These are phyloP conservation scores for Hyalella azteca DNA, from an alignment of 2,888 invertebrate genomes.

Conservation along the genomic window DNA sequence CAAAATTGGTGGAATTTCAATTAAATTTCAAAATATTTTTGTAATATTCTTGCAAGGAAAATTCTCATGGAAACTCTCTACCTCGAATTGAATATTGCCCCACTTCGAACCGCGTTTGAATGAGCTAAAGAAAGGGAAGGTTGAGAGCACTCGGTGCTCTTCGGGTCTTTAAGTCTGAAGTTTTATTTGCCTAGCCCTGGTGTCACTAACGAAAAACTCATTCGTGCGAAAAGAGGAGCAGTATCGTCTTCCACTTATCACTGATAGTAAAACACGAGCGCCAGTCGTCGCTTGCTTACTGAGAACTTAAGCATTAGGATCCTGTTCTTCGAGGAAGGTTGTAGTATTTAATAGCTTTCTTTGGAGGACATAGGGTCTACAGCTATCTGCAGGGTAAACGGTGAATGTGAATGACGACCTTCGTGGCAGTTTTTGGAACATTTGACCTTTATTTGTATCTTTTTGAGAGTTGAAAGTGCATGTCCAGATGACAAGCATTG, in stretches of 20 bases:
- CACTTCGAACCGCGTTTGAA: too few relatives aligned
- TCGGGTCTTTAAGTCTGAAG: too few relatives aligned
- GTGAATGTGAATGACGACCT: background rate
- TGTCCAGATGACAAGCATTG: background rate
- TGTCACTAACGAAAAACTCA: background rate
- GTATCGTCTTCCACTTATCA: conserved; percentile 11
- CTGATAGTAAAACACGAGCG: conserved; percentile 14
- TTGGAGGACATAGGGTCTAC: background rate
- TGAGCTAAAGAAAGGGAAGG: too few relatives aligned
- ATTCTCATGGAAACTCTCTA: too few relatives aligned
- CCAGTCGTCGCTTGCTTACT: background rate
- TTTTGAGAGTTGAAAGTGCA: background rate
- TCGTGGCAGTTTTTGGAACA: background rate
- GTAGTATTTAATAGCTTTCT: background rate
- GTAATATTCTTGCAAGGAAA: too few relatives aligned
- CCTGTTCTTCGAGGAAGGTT: too few relatives aligned
- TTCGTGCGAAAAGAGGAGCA: background rate
- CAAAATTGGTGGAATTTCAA: too few relatives aligned
- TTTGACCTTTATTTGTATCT: background rate
- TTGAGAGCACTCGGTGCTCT: too few relatives aligned
- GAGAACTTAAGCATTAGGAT: too few relatives aligned
- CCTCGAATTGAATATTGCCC: too few relatives aligned
- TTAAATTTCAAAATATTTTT: too few relatives aligned
- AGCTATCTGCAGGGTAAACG: background rate
- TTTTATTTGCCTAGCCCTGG: background rate